Percentiles rank a stretch among this genome's conserved stretches.
phyloP scores from a whole-genome alignment of 2,797 vertebrate species.

The Ctenopoma kingsleyae region DNA sequence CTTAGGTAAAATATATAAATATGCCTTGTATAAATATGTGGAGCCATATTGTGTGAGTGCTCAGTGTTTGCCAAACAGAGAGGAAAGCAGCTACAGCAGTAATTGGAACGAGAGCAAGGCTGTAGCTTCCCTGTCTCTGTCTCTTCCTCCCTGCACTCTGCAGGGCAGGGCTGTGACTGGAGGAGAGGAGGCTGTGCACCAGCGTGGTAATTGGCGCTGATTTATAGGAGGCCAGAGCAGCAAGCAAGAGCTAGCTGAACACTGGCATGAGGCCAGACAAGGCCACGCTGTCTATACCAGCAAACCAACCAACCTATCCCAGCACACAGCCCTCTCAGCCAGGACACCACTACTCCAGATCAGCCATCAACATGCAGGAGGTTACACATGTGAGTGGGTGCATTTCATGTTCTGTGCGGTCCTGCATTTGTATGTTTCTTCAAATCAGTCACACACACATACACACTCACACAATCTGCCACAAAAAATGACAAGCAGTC shows the following conservation, averaged over 20 bases:
- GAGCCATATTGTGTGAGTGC: constrained; percentile 13
- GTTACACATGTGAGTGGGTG: not conserved
- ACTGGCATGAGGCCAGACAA: constrained; percentile 70
- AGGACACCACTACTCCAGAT: constrained; percentile 35
- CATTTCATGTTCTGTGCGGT: constrained; percentile 24
- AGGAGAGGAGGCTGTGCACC: constrained; percentile 68
- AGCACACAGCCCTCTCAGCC: constrained; percentile 45
- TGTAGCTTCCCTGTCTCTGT: constrained; percentile 54
- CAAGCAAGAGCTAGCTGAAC: constrained; percentile 67
- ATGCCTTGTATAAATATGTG: constrained; percentile 5
- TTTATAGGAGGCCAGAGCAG: constrained; percentile 78
- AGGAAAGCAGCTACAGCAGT: constrained; percentile 37
- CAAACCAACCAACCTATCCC: constrained; percentile 61
- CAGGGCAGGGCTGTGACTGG: constrained; percentile 62
- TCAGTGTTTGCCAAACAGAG: constrained; percentile 34
- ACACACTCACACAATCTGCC: constrained; percentile 37
- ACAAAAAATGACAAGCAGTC: constrained; percentile 70
- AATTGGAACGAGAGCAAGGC: constrained; percentile 59
- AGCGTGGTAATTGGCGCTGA: constrained; percentile 80
- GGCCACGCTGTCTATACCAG: constrained; percentile 74
- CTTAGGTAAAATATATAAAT: not conserved
- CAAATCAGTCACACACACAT: constrained; percentile 21
- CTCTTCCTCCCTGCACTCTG: constrained; percentile 57
- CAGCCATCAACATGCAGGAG: constrained; percentile 38
- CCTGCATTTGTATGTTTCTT: constrained; percentile 17